Conservation (phyloP, 1,140 invertebrate species). For the Hypsibius dujardini region DNA sequence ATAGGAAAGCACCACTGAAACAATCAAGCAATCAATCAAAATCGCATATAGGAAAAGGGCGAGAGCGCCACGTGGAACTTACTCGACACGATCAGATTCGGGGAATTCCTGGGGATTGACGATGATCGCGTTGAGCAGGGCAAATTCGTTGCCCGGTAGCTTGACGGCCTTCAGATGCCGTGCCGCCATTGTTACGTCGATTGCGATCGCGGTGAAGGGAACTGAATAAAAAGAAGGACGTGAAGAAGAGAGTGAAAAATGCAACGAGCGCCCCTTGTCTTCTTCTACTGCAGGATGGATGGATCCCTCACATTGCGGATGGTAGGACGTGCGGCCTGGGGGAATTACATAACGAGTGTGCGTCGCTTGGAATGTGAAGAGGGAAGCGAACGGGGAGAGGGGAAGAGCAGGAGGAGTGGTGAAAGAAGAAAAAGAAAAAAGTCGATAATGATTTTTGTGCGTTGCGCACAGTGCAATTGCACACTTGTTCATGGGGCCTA, state of each 20-base stretch:
- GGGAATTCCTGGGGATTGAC: slow-evolving; percentile 66
- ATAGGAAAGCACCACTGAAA: no score
- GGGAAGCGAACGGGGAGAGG: no score
- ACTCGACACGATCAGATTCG: slow-evolving; percentile 51
- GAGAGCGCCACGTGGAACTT: slow-evolving; percentile 29
- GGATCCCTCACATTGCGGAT: background rate
- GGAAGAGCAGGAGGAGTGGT: no score
- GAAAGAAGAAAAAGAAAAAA: no score
- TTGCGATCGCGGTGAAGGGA: background rate
- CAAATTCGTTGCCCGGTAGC: slow-evolving; percentile 81
- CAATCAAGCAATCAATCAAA: background rate
- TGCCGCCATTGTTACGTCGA: background rate
- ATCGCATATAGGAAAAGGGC: slow-evolving; percentile 20
- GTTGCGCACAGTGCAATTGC: no score
- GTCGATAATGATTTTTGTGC: no score
- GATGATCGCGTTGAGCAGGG: slow-evolving; percentile 75
- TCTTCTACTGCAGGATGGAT: background rate
- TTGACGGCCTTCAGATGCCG: slow-evolving; percentile 57
- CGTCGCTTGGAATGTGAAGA: no score
- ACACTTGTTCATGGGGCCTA: no score
- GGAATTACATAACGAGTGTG: no score
- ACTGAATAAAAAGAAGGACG: background rate
- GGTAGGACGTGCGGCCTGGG: background rate
- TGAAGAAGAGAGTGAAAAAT: background rate
- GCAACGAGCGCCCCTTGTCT: background rate